A percentile compares a stretch with the other conserved stretches of the same genome.
Conservation (phyloP, 2,113 vertebrate species). For the Nicator chloris region DNA sequence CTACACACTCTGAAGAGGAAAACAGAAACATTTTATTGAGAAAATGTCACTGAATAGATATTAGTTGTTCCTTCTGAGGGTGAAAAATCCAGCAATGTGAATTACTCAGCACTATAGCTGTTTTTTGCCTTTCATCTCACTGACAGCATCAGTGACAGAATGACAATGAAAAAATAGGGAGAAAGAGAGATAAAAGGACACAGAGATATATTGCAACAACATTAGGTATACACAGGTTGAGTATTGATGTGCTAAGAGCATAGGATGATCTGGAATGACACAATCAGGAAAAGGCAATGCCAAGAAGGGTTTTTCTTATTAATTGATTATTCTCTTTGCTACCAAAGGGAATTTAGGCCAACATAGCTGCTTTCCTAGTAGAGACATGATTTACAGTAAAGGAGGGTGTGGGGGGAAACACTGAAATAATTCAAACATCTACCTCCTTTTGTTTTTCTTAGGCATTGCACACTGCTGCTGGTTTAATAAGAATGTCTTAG, state of each 20-base stretch:
- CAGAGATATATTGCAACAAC: not conserved
- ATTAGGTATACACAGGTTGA: not conserved
- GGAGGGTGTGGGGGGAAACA: not conserved
- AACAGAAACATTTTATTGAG: not conserved
- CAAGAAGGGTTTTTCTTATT: slow-evolving; percentile 2
- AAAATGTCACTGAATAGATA: not conserved
- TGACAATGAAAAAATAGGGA: not conserved
- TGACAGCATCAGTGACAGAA: slow-evolving; percentile 13
- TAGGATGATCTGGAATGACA: not conserved
- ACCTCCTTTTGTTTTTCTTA: not conserved
- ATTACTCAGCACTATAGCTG: slow-evolving; percentile 20
- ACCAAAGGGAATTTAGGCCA: slow-evolving; percentile 18
- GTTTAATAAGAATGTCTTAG: not conserved
- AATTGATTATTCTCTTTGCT: slow-evolving; percentile 51
- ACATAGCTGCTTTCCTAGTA: slow-evolving; percentile 12
- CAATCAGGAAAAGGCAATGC: slow-evolving; percentile 35
- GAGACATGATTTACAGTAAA: not conserved
- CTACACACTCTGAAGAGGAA: not conserved
- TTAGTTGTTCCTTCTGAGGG: not conserved
- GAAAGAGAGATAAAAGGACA: slow-evolving; percentile 9
- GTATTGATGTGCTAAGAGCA: not conserved
- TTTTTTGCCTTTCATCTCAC: slow-evolving; percentile 36
- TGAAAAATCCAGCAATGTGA: not conserved
- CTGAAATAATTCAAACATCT: not conserved
- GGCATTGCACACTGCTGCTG: not conserved